phyloP scores from a whole-genome alignment of 64 coral and sea anemone species.

The Stichodactyla helianthus region DNA sequence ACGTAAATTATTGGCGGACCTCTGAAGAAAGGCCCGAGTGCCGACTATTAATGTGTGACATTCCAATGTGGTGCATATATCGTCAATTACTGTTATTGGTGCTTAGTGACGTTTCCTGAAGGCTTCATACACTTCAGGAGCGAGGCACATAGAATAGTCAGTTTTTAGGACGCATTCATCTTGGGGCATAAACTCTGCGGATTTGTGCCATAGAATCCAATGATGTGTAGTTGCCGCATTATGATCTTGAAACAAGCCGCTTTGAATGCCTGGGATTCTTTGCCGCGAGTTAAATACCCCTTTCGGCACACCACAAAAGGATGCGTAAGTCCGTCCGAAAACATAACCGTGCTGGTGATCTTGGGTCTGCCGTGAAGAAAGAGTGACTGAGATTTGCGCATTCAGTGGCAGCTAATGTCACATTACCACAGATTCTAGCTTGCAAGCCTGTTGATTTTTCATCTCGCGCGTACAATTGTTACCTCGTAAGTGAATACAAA shows the following conservation, averaged over 20 bases:
- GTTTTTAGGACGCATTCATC: background rate
- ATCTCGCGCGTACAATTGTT: conserved; percentile 1
- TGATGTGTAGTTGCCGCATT: conserved; percentile 14
- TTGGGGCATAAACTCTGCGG: background rate
- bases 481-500: conserved; percentile 23
- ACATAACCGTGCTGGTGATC: background rate
- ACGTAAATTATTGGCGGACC: conserved; percentile 11
- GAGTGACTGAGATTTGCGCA: background rate
- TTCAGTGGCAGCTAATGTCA: background rate
- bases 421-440: background rate
- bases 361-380: background rate
- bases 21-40: conserved; percentile 16
- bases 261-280: conserved; percentile 38
- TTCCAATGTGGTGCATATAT: background rate
- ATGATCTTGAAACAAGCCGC: conserved; percentile 19
- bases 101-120: conserved; percentile 9
- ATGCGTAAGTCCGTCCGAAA: background rate
- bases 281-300: conserved; percentile 4
- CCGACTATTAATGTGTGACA: conserved; percentile 8
- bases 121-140: background rate
- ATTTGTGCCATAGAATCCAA: conserved; percentile 10
- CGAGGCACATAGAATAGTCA: background rate
- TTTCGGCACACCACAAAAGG: conserved; percentile 32
- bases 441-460: conserved; percentile 4
- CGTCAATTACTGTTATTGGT: conserved; percentile 14